Base-by-base conservation (phyloP, 2,113 vertebrate genomes). In the Thamnaconus septentrionalis region DNA sequence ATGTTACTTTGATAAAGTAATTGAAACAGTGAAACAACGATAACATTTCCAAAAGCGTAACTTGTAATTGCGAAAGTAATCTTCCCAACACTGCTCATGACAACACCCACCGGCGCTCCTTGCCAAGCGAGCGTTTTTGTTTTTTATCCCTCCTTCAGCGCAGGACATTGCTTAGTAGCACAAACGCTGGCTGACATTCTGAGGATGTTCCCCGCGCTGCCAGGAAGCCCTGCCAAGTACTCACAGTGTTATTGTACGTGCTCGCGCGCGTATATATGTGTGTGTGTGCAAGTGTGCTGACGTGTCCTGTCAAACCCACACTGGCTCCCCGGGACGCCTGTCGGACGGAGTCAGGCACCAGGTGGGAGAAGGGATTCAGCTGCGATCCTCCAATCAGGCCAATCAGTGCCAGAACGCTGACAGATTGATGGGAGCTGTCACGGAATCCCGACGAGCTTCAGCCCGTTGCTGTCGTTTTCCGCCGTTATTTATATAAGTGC, bases 341-440 rank as follows among this genome's bases (percentile, higher is more conserved):
- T 81, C 78, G 79, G 73, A 72, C 61, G 31, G 61, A 66, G 45
- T 63, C 74, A 74, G 76, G 74, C 71, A 83, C 83, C 86, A 87
- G 83, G 87, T 86, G 80, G 76, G 78, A 31, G 66, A 70, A 71
- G 47, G 45, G 72, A 78, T 81, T 81, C 64, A 43, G 76, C 87
- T 78, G 66, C 53, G 31, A 70, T 86, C 74, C 84, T 83, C 73
- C 78, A 87, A 84, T 89, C 88, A 84, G 78, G 65, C 79, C 85
- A 85, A 85, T 88, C 83, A 69, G 83, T 53, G 69, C 67, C 72
- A 75, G 64, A 71, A 71, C 41, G 55, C 42, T 89, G 90, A 89
- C 78, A 79, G 87, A 90, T 83, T 87, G 85, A 91, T 87, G 87
- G 73, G 73, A 67, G 78, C 83, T 86, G 86, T 79, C 87, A 82